Conservation (phyloP, 2,888 invertebrate species). For the Epistrophe eligans region DNA sequence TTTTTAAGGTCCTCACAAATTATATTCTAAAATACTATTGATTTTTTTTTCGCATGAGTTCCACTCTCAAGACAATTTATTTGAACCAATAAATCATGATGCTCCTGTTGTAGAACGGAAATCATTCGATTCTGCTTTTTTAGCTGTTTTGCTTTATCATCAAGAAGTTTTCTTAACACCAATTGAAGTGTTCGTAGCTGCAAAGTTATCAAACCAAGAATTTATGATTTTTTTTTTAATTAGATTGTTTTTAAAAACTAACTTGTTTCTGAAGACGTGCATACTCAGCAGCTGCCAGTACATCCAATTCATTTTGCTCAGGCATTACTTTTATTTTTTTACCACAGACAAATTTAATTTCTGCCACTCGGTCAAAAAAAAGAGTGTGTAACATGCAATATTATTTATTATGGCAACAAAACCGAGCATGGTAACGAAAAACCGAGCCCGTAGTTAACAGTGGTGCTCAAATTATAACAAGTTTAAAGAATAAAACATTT, state of each 20-base stretch:
- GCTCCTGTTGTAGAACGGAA: constrained; percentile 81
- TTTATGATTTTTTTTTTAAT: background rate
- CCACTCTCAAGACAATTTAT: constrained; percentile 81
- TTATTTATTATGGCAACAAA: constrained; percentile 6
- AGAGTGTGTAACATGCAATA: background rate
- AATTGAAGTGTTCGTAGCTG: constrained; percentile 81
- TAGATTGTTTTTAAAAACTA: constrained; percentile 35
- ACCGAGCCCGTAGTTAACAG: too few species aligned
- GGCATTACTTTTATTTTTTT: constrained; percentile 77
- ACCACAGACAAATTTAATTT: background rate
- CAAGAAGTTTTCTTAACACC: constrained; percentile 80
- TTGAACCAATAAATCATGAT: constrained; percentile 80
- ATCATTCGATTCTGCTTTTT: constrained; percentile 83
- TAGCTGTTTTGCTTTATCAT: constrained; percentile 81
- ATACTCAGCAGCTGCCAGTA: constrained; percentile 90
- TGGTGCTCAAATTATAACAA: too few species aligned
- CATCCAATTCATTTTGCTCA: constrained; percentile 90
- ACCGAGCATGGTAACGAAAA: background rate
- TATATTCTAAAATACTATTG: constrained; percentile 76
- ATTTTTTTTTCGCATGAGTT: constrained; percentile 81
- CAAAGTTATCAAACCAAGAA: background rate
- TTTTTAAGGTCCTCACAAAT: background rate
- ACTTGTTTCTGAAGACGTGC: constrained; percentile 91
- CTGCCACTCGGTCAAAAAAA: background rate
- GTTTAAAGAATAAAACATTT: too few species aligned